These are phyloP conservation scores for Sinocyclocheilus grahami DNA, from an alignment of 2,113 vertebrate species.

Conservation along the genomic window DNA sequence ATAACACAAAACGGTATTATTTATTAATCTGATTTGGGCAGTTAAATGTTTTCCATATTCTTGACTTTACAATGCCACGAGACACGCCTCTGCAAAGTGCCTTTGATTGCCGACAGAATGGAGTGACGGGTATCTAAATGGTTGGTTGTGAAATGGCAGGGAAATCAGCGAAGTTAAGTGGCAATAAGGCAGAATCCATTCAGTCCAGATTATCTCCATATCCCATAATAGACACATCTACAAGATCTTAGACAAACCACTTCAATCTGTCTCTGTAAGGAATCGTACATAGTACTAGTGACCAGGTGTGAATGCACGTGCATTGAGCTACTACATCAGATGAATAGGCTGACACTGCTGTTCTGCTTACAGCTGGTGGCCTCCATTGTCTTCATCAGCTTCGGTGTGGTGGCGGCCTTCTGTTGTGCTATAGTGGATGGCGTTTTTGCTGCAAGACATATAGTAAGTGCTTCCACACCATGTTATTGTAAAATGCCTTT, in stretches of 20 bases:
- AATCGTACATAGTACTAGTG: neutral
- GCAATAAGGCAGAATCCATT: slow-evolving; percentile 32
- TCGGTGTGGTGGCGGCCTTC: slow-evolving; percentile 96
- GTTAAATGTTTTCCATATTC: neutral
- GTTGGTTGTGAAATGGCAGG: slow-evolving; percentile 54
- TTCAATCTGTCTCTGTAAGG: neutral
- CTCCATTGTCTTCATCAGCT: slow-evolving; percentile 98
- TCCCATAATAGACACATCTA: neutral
- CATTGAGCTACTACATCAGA: neutral
- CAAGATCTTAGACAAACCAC: slow-evolving; percentile 35
- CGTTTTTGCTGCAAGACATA: slow-evolving; percentile 95
- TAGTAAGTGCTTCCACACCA: slow-evolving; percentile 81
- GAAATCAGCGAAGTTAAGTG: neutral
- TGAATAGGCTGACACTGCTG: slow-evolving; percentile 19
- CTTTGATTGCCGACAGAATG: slow-evolving; percentile 50
- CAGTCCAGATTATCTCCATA: slow-evolving; percentile 26
- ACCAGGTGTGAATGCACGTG: neutral
- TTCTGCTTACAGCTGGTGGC: slow-evolving; percentile 86
- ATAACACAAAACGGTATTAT: neutral
- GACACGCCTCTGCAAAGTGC: slow-evolving; percentile 39
- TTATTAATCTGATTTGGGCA: neutral
- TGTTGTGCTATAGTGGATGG: slow-evolving; percentile 98
- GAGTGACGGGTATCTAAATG: slow-evolving; percentile 65
- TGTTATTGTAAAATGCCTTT: neutral
- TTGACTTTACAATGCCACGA: neutral